A percentile compares a stretch with the other conserved stretches of the same genome.
phyloP scores from a whole-genome alignment of 2,113 vertebrate genomes.

The Rutilus rutilus region DNA sequence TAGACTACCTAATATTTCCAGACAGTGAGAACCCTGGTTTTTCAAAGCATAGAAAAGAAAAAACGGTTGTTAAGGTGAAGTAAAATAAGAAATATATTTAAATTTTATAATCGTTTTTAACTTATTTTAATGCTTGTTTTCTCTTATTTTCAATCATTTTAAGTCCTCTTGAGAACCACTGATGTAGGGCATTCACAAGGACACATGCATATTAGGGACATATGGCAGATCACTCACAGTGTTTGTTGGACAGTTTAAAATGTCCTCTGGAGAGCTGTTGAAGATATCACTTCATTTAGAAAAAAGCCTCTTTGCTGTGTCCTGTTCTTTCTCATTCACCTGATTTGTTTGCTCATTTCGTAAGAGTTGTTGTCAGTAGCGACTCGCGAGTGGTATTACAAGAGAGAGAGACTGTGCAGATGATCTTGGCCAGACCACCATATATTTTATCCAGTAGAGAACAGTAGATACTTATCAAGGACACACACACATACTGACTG shows the following conservation, averaged over 20 bases:
- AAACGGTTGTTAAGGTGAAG: too few species aligned
- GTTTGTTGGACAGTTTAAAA: background rate
- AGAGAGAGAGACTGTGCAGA: conserved; percentile 45
- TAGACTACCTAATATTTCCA: background rate
- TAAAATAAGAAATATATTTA: background rate
- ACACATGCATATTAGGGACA: background rate
- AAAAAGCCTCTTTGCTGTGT: background rate
- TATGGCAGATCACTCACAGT: background rate
- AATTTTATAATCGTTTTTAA: background rate
- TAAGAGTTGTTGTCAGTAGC: conserved; percentile 13
- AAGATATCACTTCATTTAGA: background rate
- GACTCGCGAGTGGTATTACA: background rate
- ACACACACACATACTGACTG: conserved; percentile 51
- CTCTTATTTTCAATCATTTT: background rate
- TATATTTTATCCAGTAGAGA: background rate
- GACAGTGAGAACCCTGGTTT: background rate
- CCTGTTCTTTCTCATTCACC: background rate
- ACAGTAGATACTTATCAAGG: conserved; percentile 51
- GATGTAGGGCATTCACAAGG: background rate
- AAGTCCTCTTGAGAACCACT: background rate
- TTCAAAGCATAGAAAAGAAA: background rate
- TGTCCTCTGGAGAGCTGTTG: background rate
- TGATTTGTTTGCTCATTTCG: background rate
- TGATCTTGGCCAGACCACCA: conserved; percentile 45
- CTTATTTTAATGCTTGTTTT: background rate